A percentile compares a stretch with the other conserved stretches of the same genome.
Conservation (phyloP, 2,113 vertebrate genomes). For the Hyaena hyaena region DNA sequence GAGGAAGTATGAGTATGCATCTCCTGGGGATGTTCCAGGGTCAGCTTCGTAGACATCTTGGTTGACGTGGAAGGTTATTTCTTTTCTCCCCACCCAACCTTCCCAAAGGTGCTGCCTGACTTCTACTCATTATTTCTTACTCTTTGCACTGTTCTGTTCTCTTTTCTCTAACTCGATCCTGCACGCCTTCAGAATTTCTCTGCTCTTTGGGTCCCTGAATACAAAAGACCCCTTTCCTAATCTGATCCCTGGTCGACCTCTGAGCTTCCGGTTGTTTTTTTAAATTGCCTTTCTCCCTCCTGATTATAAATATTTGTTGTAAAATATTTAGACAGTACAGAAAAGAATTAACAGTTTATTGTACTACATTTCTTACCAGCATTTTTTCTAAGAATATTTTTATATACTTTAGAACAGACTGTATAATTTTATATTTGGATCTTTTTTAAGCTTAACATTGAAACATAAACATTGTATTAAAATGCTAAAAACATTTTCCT, state of each 20-base stretch:
- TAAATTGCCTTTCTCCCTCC: background rate
- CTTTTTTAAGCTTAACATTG: background rate
- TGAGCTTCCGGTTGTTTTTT: background rate
- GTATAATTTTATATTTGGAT: background rate
- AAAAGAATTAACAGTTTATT: background rate
- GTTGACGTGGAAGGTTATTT: background rate
- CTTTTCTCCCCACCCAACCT: background rate
- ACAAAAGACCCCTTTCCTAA: background rate
- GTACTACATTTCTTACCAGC: background rate
- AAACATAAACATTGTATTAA: conserved; percentile 7
- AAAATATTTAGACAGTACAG: background rate
- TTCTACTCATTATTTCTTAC: background rate
- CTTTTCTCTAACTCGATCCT: background rate
- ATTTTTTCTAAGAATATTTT: conserved; percentile 33
- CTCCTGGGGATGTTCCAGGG: background rate
- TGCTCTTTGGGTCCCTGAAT: background rate
- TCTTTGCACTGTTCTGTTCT: background rate
- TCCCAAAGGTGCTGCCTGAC: background rate
- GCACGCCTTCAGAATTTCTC: background rate
- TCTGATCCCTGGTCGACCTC: background rate
- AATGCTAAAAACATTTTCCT: conserved; percentile 1
- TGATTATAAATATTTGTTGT: background rate
- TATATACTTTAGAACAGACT: conserved; percentile 16
- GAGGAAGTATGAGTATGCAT: background rate
- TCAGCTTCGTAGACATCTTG: background rate